Evolutionary conservation across 2,113 vertebrate genomes (phyloP), one percentile per base, ranked within the genome.

Genomic region (Pteropus alecto): DNA sequence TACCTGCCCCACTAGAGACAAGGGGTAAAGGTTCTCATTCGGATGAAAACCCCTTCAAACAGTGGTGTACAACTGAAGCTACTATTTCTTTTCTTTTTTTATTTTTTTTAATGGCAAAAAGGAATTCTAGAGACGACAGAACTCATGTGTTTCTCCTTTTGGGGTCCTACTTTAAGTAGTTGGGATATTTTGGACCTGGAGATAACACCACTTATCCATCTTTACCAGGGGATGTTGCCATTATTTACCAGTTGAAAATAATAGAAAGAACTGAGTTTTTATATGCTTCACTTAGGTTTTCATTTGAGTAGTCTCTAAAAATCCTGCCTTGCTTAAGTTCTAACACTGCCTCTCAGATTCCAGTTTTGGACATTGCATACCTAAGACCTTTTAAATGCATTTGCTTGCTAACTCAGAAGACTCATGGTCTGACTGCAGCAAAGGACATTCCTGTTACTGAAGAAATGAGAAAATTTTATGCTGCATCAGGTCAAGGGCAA

Each of bases 331-430:
- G 98, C 98, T 98, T 98, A 94, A 67, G 76, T 98, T 93, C 94
- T 98, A 97, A 98, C 98, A 98, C 98, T 97, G 98, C 98, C 97
- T 97, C 90, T 97, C 94, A 93, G 90, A 97, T 94, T 94, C 90
- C 86, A 92, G 0, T 87, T 96, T 82, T 95, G 97, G 96, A 96
- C 92, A 33, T 93, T 89, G 96, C 82, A 94, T 93, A 96, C 79
- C 22, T 86, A 61, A 95, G 93, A 94, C 85, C 67, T 88, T 93
- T 79, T 79, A 92, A 96, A 86, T 76, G 89, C 93, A 54, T 90
- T 96, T 63, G 67, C 91, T 96, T 93, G 94, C 93, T 97, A 83
- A 92, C 92, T 97, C 60, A 54, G 93, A 97, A 97, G 96, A 97
- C 22, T 24, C 10, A 0, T 88, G 56, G 38, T 92, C 82, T 91